phyloP scores from a whole-genome alignment of 2,113 vertebrate genomes.

The Rallus limicola region DNA sequence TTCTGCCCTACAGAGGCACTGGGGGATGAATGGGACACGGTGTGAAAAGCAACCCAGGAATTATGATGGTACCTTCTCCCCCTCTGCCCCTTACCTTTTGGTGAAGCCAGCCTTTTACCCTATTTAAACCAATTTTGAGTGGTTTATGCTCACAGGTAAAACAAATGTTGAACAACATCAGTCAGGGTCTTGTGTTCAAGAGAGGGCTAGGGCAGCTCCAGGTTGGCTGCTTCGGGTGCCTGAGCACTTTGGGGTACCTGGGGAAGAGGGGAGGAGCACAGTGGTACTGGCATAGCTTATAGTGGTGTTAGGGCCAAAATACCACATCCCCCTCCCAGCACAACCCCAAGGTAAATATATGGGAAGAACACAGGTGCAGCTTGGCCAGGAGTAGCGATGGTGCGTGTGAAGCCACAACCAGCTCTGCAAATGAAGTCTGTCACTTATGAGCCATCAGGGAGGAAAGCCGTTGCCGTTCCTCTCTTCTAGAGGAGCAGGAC shows the following conservation, averaged over 20 bases:
- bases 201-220: rapidly evolving
- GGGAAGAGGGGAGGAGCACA: rapidly evolving
- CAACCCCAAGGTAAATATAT: background rate
- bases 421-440: background rate
- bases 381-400: background rate
- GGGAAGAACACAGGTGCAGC: background rate
- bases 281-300: background rate
- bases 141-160: background rate
- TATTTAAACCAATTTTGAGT: background rate
- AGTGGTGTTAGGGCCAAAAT: background rate
- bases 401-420: background rate
- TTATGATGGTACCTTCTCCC: background rate
- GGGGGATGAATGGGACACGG: background rate
- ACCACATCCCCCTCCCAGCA: background rate
- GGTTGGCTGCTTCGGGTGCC: background rate
- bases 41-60: background rate
- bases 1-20: background rate
- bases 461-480: rapidly evolving
- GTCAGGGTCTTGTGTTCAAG: background rate
- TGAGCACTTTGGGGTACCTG: background rate
- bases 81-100: background rate
- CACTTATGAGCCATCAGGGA: background rate
- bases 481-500: background rate
- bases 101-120: background rate
- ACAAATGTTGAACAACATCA: background rate